Conservation (phyloP, 2,113 vertebrate genomes). For the Montifringilla adamsi region DNA sequence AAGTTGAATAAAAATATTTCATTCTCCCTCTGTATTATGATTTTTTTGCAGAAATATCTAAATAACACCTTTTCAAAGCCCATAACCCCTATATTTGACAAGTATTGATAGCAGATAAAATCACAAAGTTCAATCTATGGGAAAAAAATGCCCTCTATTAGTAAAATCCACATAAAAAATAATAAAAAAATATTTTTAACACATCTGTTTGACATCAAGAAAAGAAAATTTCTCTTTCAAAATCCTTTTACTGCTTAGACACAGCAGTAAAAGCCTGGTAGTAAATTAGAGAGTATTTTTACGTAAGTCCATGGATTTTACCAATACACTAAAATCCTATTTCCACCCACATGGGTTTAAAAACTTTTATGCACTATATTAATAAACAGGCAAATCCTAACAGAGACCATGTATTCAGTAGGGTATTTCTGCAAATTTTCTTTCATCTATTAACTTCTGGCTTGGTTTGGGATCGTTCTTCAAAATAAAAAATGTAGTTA, state of each 20-base stretch:
- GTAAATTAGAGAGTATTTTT: slow-evolving; percentile 27
- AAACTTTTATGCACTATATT: background rate
- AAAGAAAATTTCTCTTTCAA: background rate
- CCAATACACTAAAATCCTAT: background rate
- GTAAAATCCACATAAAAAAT: background rate
- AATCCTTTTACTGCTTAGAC: background rate
- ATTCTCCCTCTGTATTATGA: background rate
- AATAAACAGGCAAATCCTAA: background rate
- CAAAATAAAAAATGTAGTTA: background rate
- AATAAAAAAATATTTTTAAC: background rate
- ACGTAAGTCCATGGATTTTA: background rate
- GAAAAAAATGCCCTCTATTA: background rate
- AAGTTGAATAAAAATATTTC: background rate
- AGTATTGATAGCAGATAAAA: background rate
- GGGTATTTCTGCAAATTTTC: background rate
- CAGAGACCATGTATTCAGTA: background rate
- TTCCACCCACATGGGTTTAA: background rate
- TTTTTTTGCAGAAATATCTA: background rate
- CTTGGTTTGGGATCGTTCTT: background rate
- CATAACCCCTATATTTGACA: background rate
- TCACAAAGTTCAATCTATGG: background rate
- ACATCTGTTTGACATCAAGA: slow-evolving; percentile 52
- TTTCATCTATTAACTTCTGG: background rate
- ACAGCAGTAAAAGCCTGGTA: background rate
- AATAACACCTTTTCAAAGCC: background rate